Evolutionary conservation across 1,140 invertebrate genomes (phyloP), one percentile per base, ranked within the genome.

Genomic region (Drosophila hydei): DNA sequence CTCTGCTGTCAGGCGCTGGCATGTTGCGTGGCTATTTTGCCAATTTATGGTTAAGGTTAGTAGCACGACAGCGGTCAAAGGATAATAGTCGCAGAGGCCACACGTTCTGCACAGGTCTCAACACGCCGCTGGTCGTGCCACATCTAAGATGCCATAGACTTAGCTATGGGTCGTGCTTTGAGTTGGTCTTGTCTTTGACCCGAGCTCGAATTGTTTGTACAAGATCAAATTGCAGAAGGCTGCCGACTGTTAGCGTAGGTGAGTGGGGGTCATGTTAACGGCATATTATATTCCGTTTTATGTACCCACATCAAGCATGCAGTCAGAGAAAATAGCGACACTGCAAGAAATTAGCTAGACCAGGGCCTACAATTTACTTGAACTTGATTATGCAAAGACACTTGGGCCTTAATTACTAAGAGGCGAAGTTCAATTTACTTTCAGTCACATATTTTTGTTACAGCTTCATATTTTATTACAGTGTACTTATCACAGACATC

Each of bases 21-120:
- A 73, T 83, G 70, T 75, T 69, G 48, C 63, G 71, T 69, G 77
- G 75, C 75, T 76, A 80, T 89, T 80, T 76, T 80, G 78, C 85
- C 85, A 90, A 90, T 89, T 89, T 89, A 89, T 85, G 80, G 87
- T 79, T 81, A 70, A 75, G 80, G 78, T 80, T 77, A 72, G 51
- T 43, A 58, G 60, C 61, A 69, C 23, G 62, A 74, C 68, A 70
- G 72, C 71, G 85, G 85, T 84, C 85, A 89, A 89, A 89, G 85
- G 85, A 89, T 89, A 89, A 89, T 85, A 89, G 80, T 76, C 72
- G 61, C 75, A 69, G 63, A 33, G 30, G 9, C 30, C 30, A 33
- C 38, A 72, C 70, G 61, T 72, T 59, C 79, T 51, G 68, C 45
- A 30, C 63, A 60, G 56, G 68, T 62, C 73, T 71, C 59, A 23